Evolutionary conservation across 1,140 invertebrate genomes (phyloP).

Genomic region (Drosophila yakuba): DNA sequence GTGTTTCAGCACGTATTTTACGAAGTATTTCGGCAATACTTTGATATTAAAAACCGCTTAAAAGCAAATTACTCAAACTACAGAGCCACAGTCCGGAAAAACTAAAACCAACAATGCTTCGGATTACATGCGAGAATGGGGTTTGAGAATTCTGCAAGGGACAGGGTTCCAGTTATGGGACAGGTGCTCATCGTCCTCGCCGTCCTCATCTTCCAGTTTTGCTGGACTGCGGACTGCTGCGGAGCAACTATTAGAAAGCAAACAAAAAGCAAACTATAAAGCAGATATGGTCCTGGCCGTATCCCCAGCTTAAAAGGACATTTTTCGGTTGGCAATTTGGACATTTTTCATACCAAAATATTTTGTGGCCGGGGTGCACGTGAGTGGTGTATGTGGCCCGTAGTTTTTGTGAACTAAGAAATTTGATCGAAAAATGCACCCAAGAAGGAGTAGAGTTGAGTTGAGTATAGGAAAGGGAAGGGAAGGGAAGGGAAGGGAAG

Average conservation of each 20-base stretch:
- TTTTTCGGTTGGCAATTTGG: conserved; percentile 61
- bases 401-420: conserved; percentile 65
- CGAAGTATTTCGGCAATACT: conserved; percentile 65
- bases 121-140: conserved; percentile 12
- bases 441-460: conserved; percentile 9
- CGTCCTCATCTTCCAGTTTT: neutral
- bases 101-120: conserved; percentile 60
- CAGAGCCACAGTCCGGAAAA: conserved; percentile 32
- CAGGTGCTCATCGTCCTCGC: conserved; percentile 42
- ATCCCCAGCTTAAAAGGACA: conserved; percentile 34
- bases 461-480: no score
- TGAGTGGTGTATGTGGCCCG: conserved; percentile 1
- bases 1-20: conserved; percentile 15
- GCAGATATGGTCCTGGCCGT: conserved; percentile 1
- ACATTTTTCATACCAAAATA: conserved; percentile 67
- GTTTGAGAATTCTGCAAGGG: conserved; percentile 8
- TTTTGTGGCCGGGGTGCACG: conserved; percentile 33
- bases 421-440: conserved; percentile 60
- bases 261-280: conserved; percentile 55
- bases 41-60: conserved; percentile 76
- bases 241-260: conserved; percentile 56
- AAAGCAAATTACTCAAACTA: conserved; percentile 73
- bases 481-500: no score
- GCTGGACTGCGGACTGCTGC: neutral
- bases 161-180: conserved; percentile 37